A percentile compares a stretch with the other conserved stretches of the same genome.
Conservation (phyloP, 2,888 invertebrate species). For the Germaria angustata region DNA sequence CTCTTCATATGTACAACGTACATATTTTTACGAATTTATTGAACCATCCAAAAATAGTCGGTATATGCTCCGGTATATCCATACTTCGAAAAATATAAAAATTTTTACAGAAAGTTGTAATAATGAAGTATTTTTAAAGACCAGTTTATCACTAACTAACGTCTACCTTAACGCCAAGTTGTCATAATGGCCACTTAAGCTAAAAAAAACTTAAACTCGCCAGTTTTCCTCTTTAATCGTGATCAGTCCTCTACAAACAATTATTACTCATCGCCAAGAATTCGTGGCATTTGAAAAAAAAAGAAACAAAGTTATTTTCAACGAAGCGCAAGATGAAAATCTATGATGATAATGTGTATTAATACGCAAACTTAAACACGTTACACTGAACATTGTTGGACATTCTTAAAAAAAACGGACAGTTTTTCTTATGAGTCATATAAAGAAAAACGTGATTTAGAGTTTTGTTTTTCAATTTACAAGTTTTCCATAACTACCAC, state of each 20-base stretch:
- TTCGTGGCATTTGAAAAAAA: conserved; percentile 3
- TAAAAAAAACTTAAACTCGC: too few species aligned
- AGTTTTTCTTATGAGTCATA: conserved; percentile 46
- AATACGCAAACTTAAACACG: not conserved
- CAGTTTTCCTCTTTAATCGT: not conserved
- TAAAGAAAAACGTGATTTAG: conserved; percentile 39
- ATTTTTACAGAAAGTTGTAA: too few species aligned
- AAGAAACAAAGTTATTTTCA: not conserved
- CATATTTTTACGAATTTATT: too few species aligned
- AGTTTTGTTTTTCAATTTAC: not conserved
- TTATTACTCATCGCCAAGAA: conserved; percentile 30
- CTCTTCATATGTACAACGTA: too few species aligned
- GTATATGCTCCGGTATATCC: too few species aligned
- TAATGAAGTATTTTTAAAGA: too few species aligned
- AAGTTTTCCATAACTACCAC: not conserved
- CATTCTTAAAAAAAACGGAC: not conserved
- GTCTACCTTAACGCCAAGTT: too few species aligned
- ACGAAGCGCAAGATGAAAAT: not conserved
- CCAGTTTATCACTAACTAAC: too few species aligned
- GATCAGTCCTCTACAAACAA: not conserved
- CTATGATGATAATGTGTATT: not conserved
- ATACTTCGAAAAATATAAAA: too few species aligned
- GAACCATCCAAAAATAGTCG: too few species aligned
- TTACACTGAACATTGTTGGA: not conserved
- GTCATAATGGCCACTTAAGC: too few species aligned